Base-by-base conservation (phyloP, 1,140 invertebrate species). In the Anthonomus grandis region DNA sequence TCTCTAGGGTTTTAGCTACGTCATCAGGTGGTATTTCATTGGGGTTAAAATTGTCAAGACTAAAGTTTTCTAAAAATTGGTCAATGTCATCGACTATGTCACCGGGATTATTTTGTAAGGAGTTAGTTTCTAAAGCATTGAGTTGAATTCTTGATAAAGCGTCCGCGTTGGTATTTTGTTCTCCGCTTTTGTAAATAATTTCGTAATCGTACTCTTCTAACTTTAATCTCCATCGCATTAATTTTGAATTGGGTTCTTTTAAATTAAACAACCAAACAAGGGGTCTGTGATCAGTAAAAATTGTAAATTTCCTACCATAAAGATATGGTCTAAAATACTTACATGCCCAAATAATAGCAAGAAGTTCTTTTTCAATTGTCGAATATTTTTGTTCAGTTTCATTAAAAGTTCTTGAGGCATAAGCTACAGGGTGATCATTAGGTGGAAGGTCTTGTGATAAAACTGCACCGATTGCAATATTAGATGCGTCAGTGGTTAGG, bases 141-240 rank as follows among this genome's bases (percentile, higher is more conserved):
- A 48, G 3, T 10, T 13, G 4, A 6, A 58, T 51, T 13, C 37
- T 15, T 3, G 47, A 58, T 19, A 58, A 22, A 23, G 36, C 47
- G 38, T 58, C 46, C 4, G 39, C 57, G 17, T 47, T 55, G 13
- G 27, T 9, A 53, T 76, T 76, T 9, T 49, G 47, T 62, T 64
- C 69, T 5, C 72, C 73, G 6, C 59, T 61, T 63, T 71, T 75
- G 49, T 76, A 74, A 8, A 60, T 51, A 3, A 81, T 73, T 57
- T 57, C 72, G 59, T 73, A 77, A 23, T 76, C 63, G 63, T 74
- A 80, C 52, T 77, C 70, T 15, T 55, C 39, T 12, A 74, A 44
- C 53, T 59, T 44, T 8, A 71, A 46, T 37, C 68, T 34, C 78
- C 78, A 81, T 51, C 76, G 60, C 2, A 73, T 64, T 9, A 81